Conservation (phyloP, 2,888 invertebrate genomes). For the Elysia crispata region DNA sequence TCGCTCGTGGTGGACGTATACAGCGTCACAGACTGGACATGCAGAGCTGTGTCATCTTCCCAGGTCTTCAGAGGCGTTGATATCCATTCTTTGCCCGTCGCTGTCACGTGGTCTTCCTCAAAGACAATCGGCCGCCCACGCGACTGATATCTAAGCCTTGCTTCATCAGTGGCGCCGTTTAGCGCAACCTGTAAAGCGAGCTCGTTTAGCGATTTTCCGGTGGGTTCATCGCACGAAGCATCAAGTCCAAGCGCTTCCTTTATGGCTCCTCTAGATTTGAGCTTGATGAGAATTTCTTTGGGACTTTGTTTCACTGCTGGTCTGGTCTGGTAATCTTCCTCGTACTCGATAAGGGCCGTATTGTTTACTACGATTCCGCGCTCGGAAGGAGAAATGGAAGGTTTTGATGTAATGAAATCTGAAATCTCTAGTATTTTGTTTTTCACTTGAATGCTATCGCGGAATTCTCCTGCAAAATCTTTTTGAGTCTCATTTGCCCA, state of each 20-base stretch:
- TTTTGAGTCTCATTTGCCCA: no score
- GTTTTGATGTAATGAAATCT: no score
- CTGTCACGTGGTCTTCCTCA: constrained; percentile 48
- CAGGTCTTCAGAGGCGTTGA: constrained; percentile 33
- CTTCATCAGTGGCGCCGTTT: constrained; percentile 48
- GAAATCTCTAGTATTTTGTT: no score
- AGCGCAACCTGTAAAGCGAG: constrained; percentile 49
- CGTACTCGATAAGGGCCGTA: no score
- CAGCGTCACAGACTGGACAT: constrained; percentile 55
- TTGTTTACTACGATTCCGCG: no score
- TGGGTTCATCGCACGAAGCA: background rate
- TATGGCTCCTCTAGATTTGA: no score
- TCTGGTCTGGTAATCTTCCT: no score
- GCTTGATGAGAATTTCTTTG: no score
- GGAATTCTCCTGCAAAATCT: no score
- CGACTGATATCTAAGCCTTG: constrained; percentile 48
- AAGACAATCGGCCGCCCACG: constrained; percentile 51
- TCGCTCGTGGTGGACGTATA: constrained; percentile 35
- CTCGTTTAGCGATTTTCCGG: constrained; percentile 31
- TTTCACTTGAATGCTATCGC: no score
- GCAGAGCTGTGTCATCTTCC: constrained; percentile 53
- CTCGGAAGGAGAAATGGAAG: no score
- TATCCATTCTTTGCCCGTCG: constrained; percentile 50
- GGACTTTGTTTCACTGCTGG: no score
- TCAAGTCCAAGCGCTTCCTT: background rate